Evolutionary conservation across 2,888 invertebrate species (phyloP).

Genomic region (Hanleya hanleyi): DNA sequence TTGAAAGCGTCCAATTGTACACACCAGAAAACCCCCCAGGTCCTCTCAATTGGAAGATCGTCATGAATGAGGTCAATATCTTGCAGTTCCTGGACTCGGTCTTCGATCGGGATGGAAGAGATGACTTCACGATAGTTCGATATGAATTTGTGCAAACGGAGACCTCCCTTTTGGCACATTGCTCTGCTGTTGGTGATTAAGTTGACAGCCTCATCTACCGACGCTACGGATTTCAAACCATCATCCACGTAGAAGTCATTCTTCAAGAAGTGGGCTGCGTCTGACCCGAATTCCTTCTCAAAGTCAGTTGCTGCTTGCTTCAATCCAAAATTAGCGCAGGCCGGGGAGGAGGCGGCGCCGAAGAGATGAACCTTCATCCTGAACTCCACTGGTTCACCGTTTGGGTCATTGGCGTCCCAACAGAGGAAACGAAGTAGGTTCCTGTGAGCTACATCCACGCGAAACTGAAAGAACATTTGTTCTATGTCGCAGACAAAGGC

Average conservation of each 20-base stretch:
- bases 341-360: constrained; percentile 37
- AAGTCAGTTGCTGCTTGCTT: constrained; percentile 22
- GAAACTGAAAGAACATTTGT: constrained; percentile 31
- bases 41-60: constrained; percentile 23
- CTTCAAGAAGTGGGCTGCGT: constrained; percentile 29
- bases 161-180: constrained; percentile 34
- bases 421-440: constrained; percentile 32
- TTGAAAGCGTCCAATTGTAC: constrained; percentile 32
- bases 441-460: constrained; percentile 13
- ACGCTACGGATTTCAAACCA: constrained; percentile 30
- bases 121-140: constrained; percentile 43
- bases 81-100: constrained; percentile 25
- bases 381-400: constrained; percentile 19
- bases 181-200: constrained; percentile 26
- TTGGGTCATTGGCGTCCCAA: not conserved
- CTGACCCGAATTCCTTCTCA: constrained; percentile 20
- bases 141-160: constrained; percentile 42
- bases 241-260: constrained; percentile 46
- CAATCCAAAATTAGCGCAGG: constrained; percentile 34
- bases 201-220: constrained; percentile 25
- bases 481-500: constrained; percentile 39
- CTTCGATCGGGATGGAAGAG: constrained; percentile 23
- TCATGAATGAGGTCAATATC: constrained; percentile 13
- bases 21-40: constrained; percentile 46
- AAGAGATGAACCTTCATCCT: constrained; percentile 39